Evolutionary conservation across 2,888 invertebrate genomes (phyloP), one percentile per base, ranked within the genome.

Genomic region (Melinaea marsaeus): DNA sequence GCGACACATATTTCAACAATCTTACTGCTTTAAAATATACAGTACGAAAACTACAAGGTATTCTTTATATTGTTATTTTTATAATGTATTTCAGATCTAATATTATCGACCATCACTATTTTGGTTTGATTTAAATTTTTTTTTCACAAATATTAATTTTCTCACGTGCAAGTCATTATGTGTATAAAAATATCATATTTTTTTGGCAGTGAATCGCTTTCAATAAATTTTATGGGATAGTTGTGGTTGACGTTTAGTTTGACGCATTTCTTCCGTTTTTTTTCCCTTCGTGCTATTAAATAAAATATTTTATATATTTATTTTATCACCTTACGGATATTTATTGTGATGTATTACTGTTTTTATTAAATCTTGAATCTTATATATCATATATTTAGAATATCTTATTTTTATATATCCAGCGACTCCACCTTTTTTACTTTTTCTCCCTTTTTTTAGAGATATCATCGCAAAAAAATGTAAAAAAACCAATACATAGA

Each of bases 131-230:
- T 32, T 51, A 4, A 51, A 51, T 32, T 51, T 11, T 7, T 32
- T 32, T 51, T 9, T 51, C 51, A 32, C 32, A 32, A 32, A 51
- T 51, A 51, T 51, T 51, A 51, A 78, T 78, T 69, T 65, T 68
- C 73, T 75, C 77, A 79, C 79, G 77, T 79, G 79, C 68, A 62
- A 48, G 70, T 77, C 77, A 76, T 82, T 83, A 80, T 67, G 69
- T 62, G 68, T 58, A 74, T 69, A 66, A 65, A 74, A 76, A 76
- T 78, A 76, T 76, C 74, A 77, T 80, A 77, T 76, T 71, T 69
- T 71, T 72, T 71, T 71, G 73, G 71, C 72, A 69, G 64, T 65
- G 57, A 58, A 64, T 64, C 66, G 57, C 57, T 60, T 35, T 55
- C 60, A 61, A 58, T 61, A 67, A 65, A 66, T 70, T 71, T 71